phyloP scores from a whole-genome alignment of 2,888 invertebrate species.

The Rhaphigaster nebulosa region DNA sequence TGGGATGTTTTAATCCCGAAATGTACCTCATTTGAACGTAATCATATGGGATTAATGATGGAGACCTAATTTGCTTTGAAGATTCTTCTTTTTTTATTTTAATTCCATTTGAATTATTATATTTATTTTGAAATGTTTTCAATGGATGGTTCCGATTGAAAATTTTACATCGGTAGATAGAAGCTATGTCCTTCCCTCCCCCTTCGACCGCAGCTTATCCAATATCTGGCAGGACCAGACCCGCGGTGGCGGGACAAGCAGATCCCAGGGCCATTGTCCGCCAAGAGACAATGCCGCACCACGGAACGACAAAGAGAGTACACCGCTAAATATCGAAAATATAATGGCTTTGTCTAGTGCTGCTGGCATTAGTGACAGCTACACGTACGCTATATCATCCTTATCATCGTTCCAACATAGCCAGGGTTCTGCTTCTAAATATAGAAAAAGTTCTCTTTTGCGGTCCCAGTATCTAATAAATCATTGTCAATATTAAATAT shows the following conservation, averaged over 20 bases:
- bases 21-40: too few species aligned
- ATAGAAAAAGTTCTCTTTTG: not conserved
- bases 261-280: not conserved
- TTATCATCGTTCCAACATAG: not conserved
- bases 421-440: not conserved
- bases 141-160: not conserved
- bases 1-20: too few species aligned
- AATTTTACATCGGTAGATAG: not conserved
- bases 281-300: not conserved
- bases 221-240: not conserved
- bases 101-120: too few species aligned
- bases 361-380: not conserved
- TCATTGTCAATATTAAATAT: not conserved
- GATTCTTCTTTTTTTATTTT: too few species aligned
- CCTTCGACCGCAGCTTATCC: not conserved
- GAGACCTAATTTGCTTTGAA: too few species aligned
- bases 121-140: not conserved
- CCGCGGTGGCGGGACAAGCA: not conserved
- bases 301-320: not conserved
- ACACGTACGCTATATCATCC: not conserved
- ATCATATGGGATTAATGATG: too few species aligned
- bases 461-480: not conserved
- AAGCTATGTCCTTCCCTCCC: not conserved
- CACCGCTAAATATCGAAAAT: conserved; percentile 43
- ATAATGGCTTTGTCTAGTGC: conserved; percentile 3